These are phyloP conservation scores for Cataglyphis albicans DNA, from an alignment of 2,888 invertebrate species.

Conservation along the genomic window DNA sequence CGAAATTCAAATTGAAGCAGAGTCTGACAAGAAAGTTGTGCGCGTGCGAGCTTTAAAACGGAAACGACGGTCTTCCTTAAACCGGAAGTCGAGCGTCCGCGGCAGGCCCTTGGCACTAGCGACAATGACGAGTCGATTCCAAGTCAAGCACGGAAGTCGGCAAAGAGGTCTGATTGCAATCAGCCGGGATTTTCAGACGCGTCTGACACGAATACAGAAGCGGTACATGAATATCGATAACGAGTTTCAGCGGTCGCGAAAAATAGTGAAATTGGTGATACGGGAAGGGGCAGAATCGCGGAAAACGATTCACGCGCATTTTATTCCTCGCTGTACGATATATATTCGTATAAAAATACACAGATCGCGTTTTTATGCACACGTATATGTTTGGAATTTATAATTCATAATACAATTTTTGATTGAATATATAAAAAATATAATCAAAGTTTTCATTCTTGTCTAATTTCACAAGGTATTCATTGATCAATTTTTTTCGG, in stretches of 20 bases:
- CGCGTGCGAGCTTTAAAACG: constrained; percentile 30
- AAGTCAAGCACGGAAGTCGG: constrained; percentile 77
- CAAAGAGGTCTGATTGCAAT: constrained; percentile 83
- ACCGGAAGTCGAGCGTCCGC: constrained; percentile 65
- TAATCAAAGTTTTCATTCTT: not conserved
- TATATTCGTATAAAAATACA: not conserved
- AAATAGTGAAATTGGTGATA: not conserved
- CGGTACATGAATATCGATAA: constrained; percentile 75
- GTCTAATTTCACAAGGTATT: not conserved
- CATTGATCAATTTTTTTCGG: not conserved
- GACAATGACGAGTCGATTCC: constrained; percentile 61
- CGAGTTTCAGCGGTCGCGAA: constrained; percentile 72
- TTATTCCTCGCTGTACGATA: not conserved
- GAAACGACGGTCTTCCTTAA: constrained; percentile 47
- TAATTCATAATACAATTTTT: not conserved
- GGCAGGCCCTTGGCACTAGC: constrained; percentile 13
- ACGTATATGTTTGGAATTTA: not conserved
- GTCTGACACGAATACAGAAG: constrained; percentile 48
- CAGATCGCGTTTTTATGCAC: not conserved
- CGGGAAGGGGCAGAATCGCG: not conserved
- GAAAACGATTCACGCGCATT: not conserved
- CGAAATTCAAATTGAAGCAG: not conserved
- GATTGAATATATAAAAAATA: not conserved
- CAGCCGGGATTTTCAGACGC: constrained; percentile 77
- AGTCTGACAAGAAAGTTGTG: not conserved